Evolutionary conservation across 2,113 vertebrate genomes (phyloP).

Genomic region (Tetrax tetrax): DNA sequence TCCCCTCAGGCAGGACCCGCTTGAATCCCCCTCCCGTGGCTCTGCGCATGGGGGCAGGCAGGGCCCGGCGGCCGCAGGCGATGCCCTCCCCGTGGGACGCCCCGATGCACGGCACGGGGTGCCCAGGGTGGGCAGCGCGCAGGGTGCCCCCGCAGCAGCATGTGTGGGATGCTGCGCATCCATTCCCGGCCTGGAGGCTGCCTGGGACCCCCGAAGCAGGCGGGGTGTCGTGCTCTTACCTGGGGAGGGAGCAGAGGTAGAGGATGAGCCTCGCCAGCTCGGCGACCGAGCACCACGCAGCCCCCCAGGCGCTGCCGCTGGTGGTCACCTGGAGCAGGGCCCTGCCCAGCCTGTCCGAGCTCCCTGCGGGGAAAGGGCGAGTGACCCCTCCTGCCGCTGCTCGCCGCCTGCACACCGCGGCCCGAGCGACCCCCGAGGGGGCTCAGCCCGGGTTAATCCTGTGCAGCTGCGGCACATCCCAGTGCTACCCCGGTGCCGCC

Average conservation of each 20-base stretch:
- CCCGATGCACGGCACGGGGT: background rate
- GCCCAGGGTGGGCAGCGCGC: rapidly evolving
- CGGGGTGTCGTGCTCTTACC: constrained; percentile 64
- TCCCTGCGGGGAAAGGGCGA: constrained; percentile 68
- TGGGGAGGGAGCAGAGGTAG: constrained; percentile 83
- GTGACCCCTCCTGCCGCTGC: background rate
- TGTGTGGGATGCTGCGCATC: background rate
- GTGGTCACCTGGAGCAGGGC: constrained; percentile 85
- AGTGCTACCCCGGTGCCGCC: background rate
- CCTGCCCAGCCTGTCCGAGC: constrained; percentile 82
- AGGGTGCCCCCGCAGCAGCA: background rate
- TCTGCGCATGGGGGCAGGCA: background rate
- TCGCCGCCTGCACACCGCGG: rapidly evolving
- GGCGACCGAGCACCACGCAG: constrained; percentile 69
- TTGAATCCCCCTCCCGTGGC: background rate
- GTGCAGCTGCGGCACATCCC: background rate
- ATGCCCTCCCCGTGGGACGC: background rate
- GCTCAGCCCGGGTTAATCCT: background rate
- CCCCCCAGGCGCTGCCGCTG: constrained; percentile 76
- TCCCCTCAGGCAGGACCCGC: rapidly evolving
- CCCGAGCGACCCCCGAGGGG: background rate
- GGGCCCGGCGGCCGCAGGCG: background rate
- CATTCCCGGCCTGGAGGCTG: background rate
- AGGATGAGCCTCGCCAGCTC: constrained; percentile 82
- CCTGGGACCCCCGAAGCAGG: background rate